Percentiles rank a stretch among this genome's conserved stretches.
Conservation (phyloP, 2,797 vertebrate species). For the Bovichtus diacanthus region DNA sequence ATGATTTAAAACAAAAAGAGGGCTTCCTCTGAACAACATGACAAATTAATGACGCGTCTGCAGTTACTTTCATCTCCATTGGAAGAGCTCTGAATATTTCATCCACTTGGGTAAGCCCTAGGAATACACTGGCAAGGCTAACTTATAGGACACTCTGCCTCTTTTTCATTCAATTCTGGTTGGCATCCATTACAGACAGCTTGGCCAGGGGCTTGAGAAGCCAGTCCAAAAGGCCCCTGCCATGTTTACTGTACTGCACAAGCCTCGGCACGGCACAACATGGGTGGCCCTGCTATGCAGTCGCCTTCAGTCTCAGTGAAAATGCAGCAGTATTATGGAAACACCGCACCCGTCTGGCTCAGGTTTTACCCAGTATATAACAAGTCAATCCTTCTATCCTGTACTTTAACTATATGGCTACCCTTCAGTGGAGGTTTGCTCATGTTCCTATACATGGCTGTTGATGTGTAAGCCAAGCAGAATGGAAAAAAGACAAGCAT, state of each 20-base stretch:
- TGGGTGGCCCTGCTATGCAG: constrained; percentile 82
- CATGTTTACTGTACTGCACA: constrained; percentile 80
- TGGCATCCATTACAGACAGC: constrained; percentile 76
- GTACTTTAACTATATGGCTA: constrained; percentile 44
- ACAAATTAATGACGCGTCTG: constrained; percentile 80
- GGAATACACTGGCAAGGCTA: constrained; percentile 61
- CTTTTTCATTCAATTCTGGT: constrained; percentile 77
- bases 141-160: constrained; percentile 69
- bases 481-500: constrained; percentile 7
- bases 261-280: constrained; percentile 77
- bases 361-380: constrained; percentile 58
- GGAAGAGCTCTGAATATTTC: constrained; percentile 61
- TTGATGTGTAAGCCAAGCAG: neutral
- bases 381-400: constrained; percentile 56
- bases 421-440: constrained; percentile 29
- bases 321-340: constrained; percentile 77
- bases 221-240: constrained; percentile 79
- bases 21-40: constrained; percentile 72
- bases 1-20: constrained; percentile 57
- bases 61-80: constrained; percentile 60
- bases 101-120: constrained; percentile 56
- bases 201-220: constrained; percentile 78
- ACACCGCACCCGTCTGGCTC: constrained; percentile 70
- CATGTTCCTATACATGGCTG: constrained; percentile 20
- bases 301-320: constrained; percentile 77